Conservation (phyloP, 2,888 invertebrate species). For the Synergus japonicus region DNA sequence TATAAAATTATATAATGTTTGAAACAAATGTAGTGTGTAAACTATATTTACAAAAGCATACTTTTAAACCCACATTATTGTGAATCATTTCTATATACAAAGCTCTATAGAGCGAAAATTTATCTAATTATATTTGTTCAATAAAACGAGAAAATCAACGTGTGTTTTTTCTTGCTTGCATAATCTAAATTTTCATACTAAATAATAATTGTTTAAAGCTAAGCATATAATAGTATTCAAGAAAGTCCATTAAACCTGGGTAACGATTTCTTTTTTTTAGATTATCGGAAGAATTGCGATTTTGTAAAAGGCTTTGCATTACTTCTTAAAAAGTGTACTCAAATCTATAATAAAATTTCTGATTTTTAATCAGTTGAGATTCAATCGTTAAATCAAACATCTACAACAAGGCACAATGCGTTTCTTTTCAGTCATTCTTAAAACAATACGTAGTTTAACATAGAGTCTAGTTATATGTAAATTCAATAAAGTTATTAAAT, state of each 20-base stretch:
- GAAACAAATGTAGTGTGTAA: background rate
- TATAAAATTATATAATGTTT: background rate
- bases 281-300: background rate
- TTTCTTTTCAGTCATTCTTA: constrained; percentile 35
- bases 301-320: background rate
- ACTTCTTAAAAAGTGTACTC: too few relatives aligned
- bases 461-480: constrained; percentile 2
- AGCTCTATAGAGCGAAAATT: too few relatives aligned
- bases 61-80: background rate
- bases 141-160: too few relatives aligned
- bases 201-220: background rate
- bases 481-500: constrained; percentile 44
- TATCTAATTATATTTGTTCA: too few relatives aligned
- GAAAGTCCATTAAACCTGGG: background rate
- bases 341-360: background rate
- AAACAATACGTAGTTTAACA: constrained; percentile 37
- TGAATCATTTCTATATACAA: background rate
- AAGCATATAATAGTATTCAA: background rate
- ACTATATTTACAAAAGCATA: constrained; percentile 2
- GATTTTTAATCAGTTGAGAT: constrained; percentile 30
- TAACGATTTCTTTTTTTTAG: background rate
- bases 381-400: constrained; percentile 33
- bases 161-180: too few relatives aligned
- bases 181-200: background rate
- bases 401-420: constrained; percentile 43